Evolutionary conservation across 2,797 vertebrate genomes (phyloP).

Genomic region (Pygocentrus nattereri): DNA sequence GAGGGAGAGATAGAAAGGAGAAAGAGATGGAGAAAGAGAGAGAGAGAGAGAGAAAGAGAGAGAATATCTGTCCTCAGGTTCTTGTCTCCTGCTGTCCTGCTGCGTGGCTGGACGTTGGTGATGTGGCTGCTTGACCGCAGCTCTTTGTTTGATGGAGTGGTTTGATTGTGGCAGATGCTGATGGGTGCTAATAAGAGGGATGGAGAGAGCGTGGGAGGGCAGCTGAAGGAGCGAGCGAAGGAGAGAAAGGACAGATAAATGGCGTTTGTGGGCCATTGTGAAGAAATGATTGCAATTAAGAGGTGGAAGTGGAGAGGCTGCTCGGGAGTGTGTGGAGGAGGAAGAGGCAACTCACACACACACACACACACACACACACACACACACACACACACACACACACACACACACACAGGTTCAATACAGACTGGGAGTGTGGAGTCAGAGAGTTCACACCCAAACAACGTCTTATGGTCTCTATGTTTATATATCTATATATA

Average conservation of each 20-base stretch:
- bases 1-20: too few relatives aligned
- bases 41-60: too few relatives aligned
- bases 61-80: too few relatives aligned
- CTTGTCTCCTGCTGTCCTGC: neutral
- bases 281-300: slow-evolving; percentile 57
- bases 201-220: slow-evolving; percentile 15
- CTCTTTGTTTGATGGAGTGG: slow-evolving; percentile 15
- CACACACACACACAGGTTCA: slow-evolving; percentile 22
- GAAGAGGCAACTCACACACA: slow-evolving; percentile 20
- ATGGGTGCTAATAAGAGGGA: slow-evolving; percentile 40
- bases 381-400: too few relatives aligned
- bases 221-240: neutral
- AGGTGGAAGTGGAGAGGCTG: slow-evolving; percentile 19
- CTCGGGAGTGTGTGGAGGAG: slow-evolving; percentile 27
- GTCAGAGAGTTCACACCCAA: too few relatives aligned
- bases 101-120: neutral
- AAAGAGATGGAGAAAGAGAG: too few relatives aligned
- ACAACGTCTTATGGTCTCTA: too few relatives aligned
- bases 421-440: too few relatives aligned
- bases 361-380: too few relatives aligned
- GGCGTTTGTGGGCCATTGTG: slow-evolving; percentile 32
- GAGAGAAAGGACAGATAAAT: slow-evolving; percentile 39
- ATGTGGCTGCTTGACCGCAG: neutral
- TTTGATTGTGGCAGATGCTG: slow-evolving; percentile 6
- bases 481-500: too few relatives aligned